Conservation (phyloP, 1,140 invertebrate species). For the Pissodes strobi region DNA sequence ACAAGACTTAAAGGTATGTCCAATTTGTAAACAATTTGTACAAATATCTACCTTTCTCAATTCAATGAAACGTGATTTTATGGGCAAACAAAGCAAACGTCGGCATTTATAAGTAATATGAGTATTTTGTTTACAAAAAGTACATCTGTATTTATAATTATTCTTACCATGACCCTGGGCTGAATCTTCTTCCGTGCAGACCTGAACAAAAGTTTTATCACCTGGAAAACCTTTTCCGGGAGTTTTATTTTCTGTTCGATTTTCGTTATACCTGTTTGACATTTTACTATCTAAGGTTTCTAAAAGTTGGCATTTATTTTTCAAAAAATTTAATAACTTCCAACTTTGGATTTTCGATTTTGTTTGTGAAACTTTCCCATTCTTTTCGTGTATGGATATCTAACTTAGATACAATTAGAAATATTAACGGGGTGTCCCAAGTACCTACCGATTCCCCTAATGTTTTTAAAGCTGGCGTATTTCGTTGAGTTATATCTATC, state of each 20-base stretch:
- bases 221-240: too few relatives aligned
- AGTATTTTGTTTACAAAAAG: background rate
- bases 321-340: background rate
- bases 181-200: too few relatives aligned
- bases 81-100: background rate
- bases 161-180: background rate
- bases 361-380: conserved; percentile 1
- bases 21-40: background rate
- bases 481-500: background rate
- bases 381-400: background rate
- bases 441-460: background rate
- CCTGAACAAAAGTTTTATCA: too few relatives aligned
- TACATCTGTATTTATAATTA: background rate
- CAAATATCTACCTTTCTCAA: background rate
- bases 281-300: background rate
- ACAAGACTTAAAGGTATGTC: background rate
- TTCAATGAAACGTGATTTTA: background rate
- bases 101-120: background rate
- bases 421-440: background rate
- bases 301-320: background rate
- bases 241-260: too few relatives aligned
- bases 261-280: background rate
- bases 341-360: background rate
- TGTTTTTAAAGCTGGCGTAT: background rate
- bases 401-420: background rate